These are phyloP conservation scores for Poecilobothrus nobilitatus DNA, from an alignment of 2,888 invertebrate genomes.

Conservation along the genomic window DNA sequence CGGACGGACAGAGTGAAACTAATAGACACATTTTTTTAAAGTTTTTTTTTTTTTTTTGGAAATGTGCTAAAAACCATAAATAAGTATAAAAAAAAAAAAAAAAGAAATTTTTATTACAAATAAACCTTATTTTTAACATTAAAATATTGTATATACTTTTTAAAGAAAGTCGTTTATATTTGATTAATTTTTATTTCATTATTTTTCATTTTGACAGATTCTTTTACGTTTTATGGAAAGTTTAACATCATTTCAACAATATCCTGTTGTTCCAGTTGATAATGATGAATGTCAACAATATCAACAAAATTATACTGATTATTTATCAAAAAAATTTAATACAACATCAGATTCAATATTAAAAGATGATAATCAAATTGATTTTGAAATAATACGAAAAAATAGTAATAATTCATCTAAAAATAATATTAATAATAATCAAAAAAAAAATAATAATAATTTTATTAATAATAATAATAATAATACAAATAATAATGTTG, in stretches of 20 bases:
- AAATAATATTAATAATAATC: neutral
- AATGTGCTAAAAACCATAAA: no score
- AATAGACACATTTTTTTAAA: no score
- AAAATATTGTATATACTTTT: no score
- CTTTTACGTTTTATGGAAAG: neutral
- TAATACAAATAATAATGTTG: neutral
- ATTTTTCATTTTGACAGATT: neutral
- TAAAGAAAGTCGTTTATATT: no score
- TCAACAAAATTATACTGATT: neutral
- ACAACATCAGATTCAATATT: neutral
- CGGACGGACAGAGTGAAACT: no score
- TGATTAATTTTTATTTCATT: no score
- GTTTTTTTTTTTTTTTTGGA: no score
- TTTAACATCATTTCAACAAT: slow-evolving; percentile 7
- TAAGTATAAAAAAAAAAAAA: no score
- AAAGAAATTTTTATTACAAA: no score
- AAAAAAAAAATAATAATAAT: neutral
- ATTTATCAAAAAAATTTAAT: neutral
- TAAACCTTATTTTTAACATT: no score
- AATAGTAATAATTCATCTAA: neutral
- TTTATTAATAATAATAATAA: neutral
- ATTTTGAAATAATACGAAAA: neutral
- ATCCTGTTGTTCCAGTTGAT: neutral
- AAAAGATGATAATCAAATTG: slow-evolving; percentile 8
- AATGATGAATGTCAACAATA: neutral